Evolutionary conservation across 2,888 invertebrate species (phyloP).

Genomic region (Drosophila fungiperda): DNA sequence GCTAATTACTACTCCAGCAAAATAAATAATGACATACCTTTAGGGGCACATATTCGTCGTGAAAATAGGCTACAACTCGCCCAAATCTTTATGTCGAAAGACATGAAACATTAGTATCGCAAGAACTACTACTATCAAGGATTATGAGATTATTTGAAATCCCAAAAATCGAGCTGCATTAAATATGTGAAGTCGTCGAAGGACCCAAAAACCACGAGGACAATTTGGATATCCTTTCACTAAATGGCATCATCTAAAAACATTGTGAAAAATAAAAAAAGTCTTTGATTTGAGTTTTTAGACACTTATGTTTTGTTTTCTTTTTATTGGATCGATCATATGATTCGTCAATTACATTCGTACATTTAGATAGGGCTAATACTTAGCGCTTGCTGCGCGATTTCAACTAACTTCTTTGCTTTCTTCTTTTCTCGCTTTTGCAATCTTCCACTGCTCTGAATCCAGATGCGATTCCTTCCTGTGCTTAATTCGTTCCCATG

Average conservation of each 20-base stretch:
- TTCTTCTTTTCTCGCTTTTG: constrained; percentile 2
- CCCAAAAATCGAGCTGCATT: neutral
- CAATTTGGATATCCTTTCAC: neutral
- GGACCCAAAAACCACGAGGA: neutral
- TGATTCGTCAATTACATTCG: constrained; percentile 74
- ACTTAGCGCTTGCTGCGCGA: constrained; percentile 73
- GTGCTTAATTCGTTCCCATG: constrained; percentile 21
- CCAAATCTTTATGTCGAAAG: no score
- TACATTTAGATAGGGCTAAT: constrained; percentile 71
- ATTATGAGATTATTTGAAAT: neutral
- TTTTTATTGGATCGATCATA: constrained; percentile 69
- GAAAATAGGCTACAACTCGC: no score
- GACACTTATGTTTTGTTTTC: constrained; percentile 44
- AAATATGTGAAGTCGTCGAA: neutral
- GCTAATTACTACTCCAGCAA: no score
- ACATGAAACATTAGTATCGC: no score
- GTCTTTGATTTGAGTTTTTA: constrained; percentile 5
- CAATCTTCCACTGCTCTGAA: constrained; percentile 2
- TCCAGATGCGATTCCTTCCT: constrained; percentile 15
- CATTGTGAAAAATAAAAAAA: neutral
- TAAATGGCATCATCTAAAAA: neutral
- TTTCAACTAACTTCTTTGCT: constrained; percentile 55
- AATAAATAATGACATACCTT: neutral
- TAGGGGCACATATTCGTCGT: neutral
- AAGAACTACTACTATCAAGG: neutral